Conservation (phyloP, 2,113 vertebrate genomes). For the Ceyx melanurus region DNA sequence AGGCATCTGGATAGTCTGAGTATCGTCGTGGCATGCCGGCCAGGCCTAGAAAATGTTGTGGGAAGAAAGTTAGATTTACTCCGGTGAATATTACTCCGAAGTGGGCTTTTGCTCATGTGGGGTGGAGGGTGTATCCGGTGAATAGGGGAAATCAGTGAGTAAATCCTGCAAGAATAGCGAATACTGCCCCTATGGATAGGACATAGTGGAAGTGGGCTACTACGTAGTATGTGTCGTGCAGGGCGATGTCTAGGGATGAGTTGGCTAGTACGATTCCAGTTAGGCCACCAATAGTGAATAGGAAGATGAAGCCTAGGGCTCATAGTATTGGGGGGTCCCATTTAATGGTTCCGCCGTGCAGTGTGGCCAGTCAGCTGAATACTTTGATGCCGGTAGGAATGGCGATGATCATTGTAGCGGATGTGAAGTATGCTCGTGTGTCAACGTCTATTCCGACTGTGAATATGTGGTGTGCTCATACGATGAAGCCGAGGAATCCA, state of each 20-base stretch:
- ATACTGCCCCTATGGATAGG: not conserved
- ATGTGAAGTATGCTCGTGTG: not conserved
- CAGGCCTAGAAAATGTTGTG: not conserved
- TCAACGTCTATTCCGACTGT: not conserved
- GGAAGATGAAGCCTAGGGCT: not conserved
- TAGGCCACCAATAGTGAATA: not conserved
- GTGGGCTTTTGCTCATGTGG: not conserved
- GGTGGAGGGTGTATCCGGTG: not conserved
- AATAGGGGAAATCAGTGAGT: not conserved
- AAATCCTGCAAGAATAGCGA: not conserved
- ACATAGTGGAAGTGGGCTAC: not conserved
- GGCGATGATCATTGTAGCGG: not conserved
- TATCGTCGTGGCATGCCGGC: not conserved
- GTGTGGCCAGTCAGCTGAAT: not conserved
- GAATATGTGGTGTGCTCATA: not conserved
- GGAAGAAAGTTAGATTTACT: not conserved
- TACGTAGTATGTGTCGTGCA: not conserved
- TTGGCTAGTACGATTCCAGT: not conserved
- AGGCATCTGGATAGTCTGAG: not conserved
- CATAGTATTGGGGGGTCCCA: not conserved
- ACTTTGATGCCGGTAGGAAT: not conserved
- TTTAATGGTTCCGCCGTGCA: not conserved
- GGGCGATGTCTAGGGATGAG: not conserved
- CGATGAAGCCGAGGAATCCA: not conserved
- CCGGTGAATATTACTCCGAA: not conserved